Conservation (phyloP, 2,797 vertebrate genomes). For the Apogon talboti region DNA sequence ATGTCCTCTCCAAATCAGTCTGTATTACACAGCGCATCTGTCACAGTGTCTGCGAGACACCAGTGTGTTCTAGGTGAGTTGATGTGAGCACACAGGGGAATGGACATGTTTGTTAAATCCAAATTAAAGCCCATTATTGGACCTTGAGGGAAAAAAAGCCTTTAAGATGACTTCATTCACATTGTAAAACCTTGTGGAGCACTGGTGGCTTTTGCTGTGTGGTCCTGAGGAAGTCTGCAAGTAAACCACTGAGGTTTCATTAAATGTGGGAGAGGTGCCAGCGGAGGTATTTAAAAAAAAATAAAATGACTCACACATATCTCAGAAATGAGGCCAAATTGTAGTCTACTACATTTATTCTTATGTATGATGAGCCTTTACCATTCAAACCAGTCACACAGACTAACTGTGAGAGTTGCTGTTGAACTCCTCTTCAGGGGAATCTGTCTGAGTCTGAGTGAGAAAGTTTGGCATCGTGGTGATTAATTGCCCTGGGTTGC, state of each 20-base stretch:
- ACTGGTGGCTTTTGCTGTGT: conserved; percentile 36
- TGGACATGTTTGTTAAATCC: conserved; percentile 31
- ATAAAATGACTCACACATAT: conserved; percentile 33
- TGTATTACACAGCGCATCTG: conserved; percentile 20
- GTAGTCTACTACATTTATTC: background rate
- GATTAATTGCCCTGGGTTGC: conserved; percentile 65
- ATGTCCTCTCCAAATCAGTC: conserved; percentile 34
- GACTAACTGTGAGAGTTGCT: background rate
- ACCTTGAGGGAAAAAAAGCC: conserved; percentile 45
- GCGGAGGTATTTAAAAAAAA: conserved; percentile 31
- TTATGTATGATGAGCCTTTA: background rate
- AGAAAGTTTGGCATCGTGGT: conserved; percentile 5
- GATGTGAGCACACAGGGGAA: conserved; percentile 33
- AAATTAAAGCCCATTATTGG: conserved; percentile 42
- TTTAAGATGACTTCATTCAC: conserved; percentile 59
- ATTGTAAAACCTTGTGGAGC: conserved; percentile 36
- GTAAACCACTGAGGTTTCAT: conserved; percentile 19
- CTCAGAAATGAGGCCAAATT: conserved; percentile 18
- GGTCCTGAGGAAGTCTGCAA: conserved; percentile 36
- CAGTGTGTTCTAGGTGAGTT: conserved; percentile 45
- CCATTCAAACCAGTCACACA: conserved; percentile 7
- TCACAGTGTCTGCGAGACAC: conserved; percentile 27
- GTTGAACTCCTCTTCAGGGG: background rate
- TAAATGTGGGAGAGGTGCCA: conserved; percentile 28
- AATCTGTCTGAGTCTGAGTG: conserved; percentile 1